Percentiles rank a stretch among this genome's conserved stretches.
These are phyloP conservation scores for Brachionus paranguensis DNA, from an alignment of 1,140 invertebrate genomes.

Conservation along the genomic window DNA sequence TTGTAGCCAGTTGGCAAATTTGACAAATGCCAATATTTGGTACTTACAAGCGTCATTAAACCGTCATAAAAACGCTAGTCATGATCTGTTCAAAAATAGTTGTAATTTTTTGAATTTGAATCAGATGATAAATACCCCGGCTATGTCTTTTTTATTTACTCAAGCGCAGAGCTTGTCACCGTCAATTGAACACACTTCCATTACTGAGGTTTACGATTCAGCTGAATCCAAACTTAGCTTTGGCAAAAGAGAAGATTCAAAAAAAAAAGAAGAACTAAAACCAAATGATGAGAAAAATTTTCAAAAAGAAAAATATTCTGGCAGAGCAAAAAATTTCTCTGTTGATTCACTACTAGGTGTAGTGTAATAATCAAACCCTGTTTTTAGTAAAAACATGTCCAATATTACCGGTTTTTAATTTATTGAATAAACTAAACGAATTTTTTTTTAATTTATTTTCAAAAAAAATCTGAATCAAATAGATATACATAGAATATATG, in stretches of 20 bases:
- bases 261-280: neutral
- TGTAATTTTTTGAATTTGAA: neutral
- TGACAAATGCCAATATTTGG: neutral
- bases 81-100: neutral
- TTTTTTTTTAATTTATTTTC: neutral
- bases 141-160: neutral
- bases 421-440: neutral
- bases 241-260: neutral
- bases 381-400: neutral
- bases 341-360: conserved; percentile 1
- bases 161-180: neutral
- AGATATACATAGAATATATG: too few species aligned
- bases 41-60: neutral
- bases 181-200: neutral
- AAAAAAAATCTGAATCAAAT: too few species aligned
- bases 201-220: neutral
- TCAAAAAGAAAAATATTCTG: neutral
- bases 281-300: neutral
- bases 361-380: neutral
- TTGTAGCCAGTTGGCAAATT: neutral
- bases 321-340: neutral
- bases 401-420: neutral
- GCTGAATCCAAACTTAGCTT: neutral
- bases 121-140: neutral
- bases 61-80: neutral